Evolutionary conservation across 2,113 vertebrate genomes (phyloP).

Genomic region (Pagrus major): DNA sequence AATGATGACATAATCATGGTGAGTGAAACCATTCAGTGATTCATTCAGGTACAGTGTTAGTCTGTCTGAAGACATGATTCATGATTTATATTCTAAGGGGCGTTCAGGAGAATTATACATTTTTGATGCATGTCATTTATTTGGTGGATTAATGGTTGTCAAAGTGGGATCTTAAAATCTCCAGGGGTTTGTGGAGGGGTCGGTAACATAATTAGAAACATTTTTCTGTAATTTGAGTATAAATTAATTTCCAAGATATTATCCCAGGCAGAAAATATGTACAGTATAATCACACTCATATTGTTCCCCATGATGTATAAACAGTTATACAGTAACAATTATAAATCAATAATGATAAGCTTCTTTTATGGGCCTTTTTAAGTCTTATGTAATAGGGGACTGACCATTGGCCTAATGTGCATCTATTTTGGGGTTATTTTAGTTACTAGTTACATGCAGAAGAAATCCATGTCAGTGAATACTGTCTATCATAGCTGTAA

Average conservation of each 20-base stretch:
- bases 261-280: not conserved
- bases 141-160: not conserved
- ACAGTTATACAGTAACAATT: not conserved
- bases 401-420: not conserved
- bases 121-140: not conserved
- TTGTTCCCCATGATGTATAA: not conserved
- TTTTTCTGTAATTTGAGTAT: not conserved
- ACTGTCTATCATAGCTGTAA: not conserved
- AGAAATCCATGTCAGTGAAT: not conserved
- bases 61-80: conserved; percentile 9
- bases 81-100: not conserved
- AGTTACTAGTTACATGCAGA: not conserved
- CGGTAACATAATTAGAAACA: not conserved
- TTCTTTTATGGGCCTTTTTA: conserved; percentile 17
- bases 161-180: not conserved
- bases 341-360: not conserved
- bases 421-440: not conserved
- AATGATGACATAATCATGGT: not conserved
- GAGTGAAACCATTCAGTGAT: not conserved
- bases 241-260: not conserved
- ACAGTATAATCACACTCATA: not conserved
- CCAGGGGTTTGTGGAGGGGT: too few relatives aligned
- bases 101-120: not conserved
- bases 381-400: not conserved
- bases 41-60: not conserved